These are phyloP conservation scores for Meloidogyne exigua DNA, from an alignment of 1,140 invertebrate genomes.

Conservation along the genomic window DNA sequence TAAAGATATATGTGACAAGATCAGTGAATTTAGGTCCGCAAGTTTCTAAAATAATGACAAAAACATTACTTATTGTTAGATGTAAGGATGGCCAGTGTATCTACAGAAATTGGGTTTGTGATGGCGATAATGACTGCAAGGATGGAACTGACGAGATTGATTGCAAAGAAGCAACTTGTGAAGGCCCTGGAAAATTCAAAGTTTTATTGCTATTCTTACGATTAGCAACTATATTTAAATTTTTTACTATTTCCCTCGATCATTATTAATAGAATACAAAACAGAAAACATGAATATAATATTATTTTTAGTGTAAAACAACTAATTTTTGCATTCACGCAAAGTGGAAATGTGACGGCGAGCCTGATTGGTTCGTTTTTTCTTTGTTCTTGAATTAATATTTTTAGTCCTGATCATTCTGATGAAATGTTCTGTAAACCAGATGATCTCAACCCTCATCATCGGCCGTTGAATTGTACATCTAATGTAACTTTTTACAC, in stretches of 20 bases:
- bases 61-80: conserved; percentile 14
- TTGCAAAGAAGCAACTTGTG: conserved; percentile 36
- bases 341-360: conserved; percentile 78
- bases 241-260: too few relatives aligned
- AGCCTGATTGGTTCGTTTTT: conserved; percentile 54
- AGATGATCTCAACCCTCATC: neutral
- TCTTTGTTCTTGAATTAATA: neutral
- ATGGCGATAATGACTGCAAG: conserved; percentile 69
- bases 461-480: neutral
- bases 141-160: conserved; percentile 79
- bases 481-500: neutral
- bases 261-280: too few relatives aligned
- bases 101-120: conserved; percentile 71
- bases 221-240: too few relatives aligned
- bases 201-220: too few relatives aligned
- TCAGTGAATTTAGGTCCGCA: conserved; percentile 37
- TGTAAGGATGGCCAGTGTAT: conserved; percentile 40
- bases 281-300: too few relatives aligned
- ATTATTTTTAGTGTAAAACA: conserved; percentile 55
- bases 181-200: conserved; percentile 36
- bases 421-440: conserved; percentile 40
- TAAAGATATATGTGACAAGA: conserved; percentile 18
- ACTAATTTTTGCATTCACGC: conserved; percentile 83
- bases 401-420: conserved; percentile 45
- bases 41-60: neutral